These are phyloP conservation scores for Clarias laeviceps DNA, from an alignment of 2,797 vertebrate genomes.

Conservation along the genomic window DNA sequence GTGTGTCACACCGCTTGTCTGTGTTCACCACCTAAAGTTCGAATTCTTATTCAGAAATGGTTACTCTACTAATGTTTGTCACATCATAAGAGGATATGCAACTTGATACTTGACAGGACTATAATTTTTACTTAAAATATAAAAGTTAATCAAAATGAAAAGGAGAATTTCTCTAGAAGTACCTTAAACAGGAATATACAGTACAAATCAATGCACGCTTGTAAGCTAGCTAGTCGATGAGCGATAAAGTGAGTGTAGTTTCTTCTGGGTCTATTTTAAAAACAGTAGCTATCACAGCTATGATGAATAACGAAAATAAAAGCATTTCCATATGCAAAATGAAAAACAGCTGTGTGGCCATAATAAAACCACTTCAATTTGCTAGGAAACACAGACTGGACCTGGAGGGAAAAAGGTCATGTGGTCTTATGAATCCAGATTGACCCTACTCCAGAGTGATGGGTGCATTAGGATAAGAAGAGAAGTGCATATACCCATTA, in stretches of 20 bases:
- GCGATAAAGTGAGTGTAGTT: background rate
- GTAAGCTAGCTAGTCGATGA: background rate
- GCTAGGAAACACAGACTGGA: too few species aligned
- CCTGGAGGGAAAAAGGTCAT: too few species aligned
- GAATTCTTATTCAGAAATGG: background rate
- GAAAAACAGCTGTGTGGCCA: too few species aligned
- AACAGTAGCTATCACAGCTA: too few species aligned
- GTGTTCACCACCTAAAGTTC: background rate
- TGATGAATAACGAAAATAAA: too few species aligned
- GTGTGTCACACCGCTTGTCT: background rate
- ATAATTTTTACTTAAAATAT: background rate
- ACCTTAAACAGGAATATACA: background rate
- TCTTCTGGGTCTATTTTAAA: background rate
- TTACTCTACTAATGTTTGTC: background rate
- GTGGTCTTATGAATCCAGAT: too few species aligned
- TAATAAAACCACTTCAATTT: too few species aligned
- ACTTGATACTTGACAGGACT: background rate
- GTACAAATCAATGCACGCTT: background rate
- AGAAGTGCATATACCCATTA: too few species aligned
- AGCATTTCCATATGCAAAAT: too few species aligned
- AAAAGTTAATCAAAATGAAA: background rate
- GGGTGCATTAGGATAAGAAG: too few species aligned
- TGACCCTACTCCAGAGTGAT: too few species aligned
- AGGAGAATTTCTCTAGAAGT: background rate
- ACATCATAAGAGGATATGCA: background rate